A percentile compares a stretch with the other conserved stretches of the same genome.
These are phyloP conservation scores for Enoplosus armatus DNA, from an alignment of 2,797 vertebrate genomes.

Conservation along the genomic window DNA sequence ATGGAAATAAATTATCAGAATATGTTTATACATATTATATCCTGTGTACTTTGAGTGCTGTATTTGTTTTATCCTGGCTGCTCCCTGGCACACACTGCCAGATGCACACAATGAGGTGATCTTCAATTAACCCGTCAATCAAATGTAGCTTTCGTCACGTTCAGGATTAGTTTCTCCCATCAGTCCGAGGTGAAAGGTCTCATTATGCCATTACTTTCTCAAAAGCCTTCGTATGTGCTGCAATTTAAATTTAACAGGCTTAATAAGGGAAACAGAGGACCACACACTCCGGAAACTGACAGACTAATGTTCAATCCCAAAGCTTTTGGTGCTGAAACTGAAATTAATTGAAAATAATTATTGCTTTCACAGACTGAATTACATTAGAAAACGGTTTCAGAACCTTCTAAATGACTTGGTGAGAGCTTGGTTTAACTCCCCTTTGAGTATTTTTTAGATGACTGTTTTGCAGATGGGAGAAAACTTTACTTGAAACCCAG, in stretches of 20 bases:
- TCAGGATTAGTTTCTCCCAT: conserved; percentile 57
- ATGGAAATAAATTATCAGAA: too few species aligned
- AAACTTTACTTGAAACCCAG: conserved; percentile 24
- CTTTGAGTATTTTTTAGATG: conserved; percentile 38
- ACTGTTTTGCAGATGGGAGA: conserved; percentile 21
- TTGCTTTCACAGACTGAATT: conserved; percentile 67
- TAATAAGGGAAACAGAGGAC: conserved; percentile 57
- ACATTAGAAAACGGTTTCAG: conserved; percentile 48
- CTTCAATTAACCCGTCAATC: conserved; percentile 67
- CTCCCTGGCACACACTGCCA: background rate
- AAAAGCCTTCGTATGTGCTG: conserved; percentile 59
- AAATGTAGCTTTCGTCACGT: conserved; percentile 30
- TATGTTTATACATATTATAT: background rate
- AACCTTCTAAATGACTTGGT: conserved; percentile 41
- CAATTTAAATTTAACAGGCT: conserved; percentile 64
- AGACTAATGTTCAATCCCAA: conserved; percentile 58
- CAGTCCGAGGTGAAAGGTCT: conserved; percentile 71
- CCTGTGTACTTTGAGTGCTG: rapidly evolving
- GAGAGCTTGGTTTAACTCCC: conserved; percentile 37
- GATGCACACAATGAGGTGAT: conserved; percentile 6
- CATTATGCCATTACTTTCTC: conserved; percentile 72
- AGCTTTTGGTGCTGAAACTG: conserved; percentile 60
- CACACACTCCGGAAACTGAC: conserved; percentile 49
- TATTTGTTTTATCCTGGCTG: background rate
- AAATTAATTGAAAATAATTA: conserved; percentile 77